Evolutionary conservation across 2,797 vertebrate genomes (phyloP).

Genomic region (Synaphobranchus kaupii): DNA sequence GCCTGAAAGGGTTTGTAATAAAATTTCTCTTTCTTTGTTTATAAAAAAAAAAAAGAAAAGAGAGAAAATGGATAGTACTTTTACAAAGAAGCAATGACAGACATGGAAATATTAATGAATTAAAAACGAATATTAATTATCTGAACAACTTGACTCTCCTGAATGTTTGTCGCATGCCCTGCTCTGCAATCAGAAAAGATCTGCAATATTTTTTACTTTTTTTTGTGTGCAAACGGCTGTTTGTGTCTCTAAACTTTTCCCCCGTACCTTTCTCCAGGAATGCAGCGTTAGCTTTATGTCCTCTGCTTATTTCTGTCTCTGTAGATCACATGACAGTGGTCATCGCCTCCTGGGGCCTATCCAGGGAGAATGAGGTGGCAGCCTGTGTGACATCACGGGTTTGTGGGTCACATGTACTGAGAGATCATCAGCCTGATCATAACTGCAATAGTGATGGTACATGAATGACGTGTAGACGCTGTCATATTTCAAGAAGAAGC

Average conservation of each 20-base stretch:
- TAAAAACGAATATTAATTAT: background rate
- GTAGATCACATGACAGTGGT: constrained; percentile 96
- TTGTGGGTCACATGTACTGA: constrained; percentile 51
- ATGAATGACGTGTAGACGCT: background rate
- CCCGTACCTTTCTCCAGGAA: constrained; percentile 55
- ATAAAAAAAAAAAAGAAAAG: background rate
- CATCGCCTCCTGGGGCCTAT: constrained; percentile 82
- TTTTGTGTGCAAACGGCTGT: background rate
- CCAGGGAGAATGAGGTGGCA: constrained; percentile 87
- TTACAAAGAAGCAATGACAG: background rate
- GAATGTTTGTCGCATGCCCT: background rate
- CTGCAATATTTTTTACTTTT: background rate
- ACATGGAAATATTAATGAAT: background rate
- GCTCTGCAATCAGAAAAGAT: background rate
- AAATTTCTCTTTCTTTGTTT: background rate
- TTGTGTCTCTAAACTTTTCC: background rate
- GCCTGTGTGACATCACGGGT: constrained; percentile 80
- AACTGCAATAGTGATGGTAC: background rate
- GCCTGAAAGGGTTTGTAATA: constrained; percentile 7
- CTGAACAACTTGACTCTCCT: no score
- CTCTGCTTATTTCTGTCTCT: constrained; percentile 89
- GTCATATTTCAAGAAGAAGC: background rate
- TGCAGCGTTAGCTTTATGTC: constrained; percentile 72
- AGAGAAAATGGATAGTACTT: background rate
- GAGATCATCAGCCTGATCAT: background rate